These are phyloP conservation scores for Malacoctenus gilli DNA, from an alignment of 2,797 vertebrate genomes.

Conservation along the genomic window DNA sequence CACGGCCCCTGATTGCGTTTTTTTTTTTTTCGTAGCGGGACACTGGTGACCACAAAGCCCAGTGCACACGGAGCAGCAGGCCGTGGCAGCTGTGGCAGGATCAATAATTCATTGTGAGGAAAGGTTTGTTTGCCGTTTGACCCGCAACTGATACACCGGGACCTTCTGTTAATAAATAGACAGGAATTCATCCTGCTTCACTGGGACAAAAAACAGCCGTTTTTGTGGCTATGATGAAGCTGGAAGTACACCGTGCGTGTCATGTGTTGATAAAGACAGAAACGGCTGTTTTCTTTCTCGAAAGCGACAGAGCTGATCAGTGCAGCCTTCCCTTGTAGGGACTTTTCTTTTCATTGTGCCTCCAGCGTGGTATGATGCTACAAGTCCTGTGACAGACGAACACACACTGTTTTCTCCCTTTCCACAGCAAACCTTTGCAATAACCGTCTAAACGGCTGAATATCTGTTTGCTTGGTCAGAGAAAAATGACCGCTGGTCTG, in stretches of 20 bases:
- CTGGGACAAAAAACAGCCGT: constrained; percentile 1
- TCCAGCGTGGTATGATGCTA: constrained; percentile 7
- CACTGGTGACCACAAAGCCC: constrained; percentile 36
- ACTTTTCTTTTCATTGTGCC: constrained; percentile 4
- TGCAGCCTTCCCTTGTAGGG: constrained; percentile 7
- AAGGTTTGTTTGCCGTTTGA: constrained; percentile 54
- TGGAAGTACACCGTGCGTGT: constrained; percentile 1
- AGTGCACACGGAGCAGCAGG: constrained; percentile 10
- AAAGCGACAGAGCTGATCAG: constrained; percentile 46
- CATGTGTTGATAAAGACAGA: constrained; percentile 24
- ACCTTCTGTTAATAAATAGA: constrained; percentile 30
- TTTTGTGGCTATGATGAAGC: constrained; percentile 9
- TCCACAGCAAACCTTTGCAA: constrained; percentile 29
- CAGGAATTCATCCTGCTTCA: constrained; percentile 4
- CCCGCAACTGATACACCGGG: constrained; percentile 12
- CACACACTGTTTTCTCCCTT: neutral
- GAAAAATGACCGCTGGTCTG: neutral
- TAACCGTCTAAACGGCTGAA: constrained; percentile 31
- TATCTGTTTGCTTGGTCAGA: constrained; percentile 33
- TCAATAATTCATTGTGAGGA: constrained; percentile 69
- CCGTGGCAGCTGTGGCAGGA: constrained; percentile 28
- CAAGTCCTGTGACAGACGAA: constrained; percentile 27
- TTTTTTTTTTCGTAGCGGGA: constrained; percentile 23
- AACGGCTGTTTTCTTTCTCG: constrained; percentile 7
- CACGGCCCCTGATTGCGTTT: constrained; percentile 14